These are phyloP conservation scores for Chymomyza fuscimana DNA, from an alignment of 2,888 invertebrate species.

Conservation along the genomic window DNA sequence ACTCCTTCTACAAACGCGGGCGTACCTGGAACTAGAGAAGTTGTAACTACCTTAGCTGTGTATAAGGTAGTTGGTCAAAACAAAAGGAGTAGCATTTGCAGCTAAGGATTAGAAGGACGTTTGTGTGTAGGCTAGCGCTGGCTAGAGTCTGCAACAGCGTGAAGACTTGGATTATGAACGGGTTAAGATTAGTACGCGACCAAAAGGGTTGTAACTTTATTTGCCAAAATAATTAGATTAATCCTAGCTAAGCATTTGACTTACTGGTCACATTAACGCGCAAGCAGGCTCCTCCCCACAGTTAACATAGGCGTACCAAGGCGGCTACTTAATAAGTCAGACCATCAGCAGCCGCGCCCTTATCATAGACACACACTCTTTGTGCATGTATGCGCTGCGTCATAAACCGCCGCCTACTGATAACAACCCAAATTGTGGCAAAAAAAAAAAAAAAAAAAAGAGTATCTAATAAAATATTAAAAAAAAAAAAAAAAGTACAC, in stretches of 20 bases:
- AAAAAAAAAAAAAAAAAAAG: slow-evolving; percentile 59
- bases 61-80: not conserved
- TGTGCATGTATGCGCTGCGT: not conserved
- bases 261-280: slow-evolving; percentile 68
- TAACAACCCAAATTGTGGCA: slow-evolving; percentile 65
- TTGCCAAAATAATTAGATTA: slow-evolving; percentile 78
- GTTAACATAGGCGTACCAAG: not conserved
- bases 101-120: slow-evolving; percentile 45
- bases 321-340: slow-evolving; percentile 5
- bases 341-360: not conserved
- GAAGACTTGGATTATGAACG: slow-evolving; percentile 44
- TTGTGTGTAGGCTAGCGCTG: not conserved
- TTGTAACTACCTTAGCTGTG: slow-evolving; percentile 6
- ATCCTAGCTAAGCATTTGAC: slow-evolving; percentile 64
- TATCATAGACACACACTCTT: not conserved
- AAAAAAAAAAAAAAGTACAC: slow-evolving; percentile 31
- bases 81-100: slow-evolving; percentile 40
- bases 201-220: slow-evolving; percentile 64
- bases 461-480: slow-evolving; percentile 13
- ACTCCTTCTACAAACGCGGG: slow-evolving; percentile 44
- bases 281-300: slow-evolving; percentile 47
- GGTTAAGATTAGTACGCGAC: slow-evolving; percentile 33
- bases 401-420: slow-evolving; percentile 58
- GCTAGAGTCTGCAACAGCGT: not conserved
- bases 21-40: slow-evolving; percentile 51